Evolutionary conservation across 2,113 vertebrate species (phyloP).

Genomic region (Dissostichus mawsoni): DNA sequence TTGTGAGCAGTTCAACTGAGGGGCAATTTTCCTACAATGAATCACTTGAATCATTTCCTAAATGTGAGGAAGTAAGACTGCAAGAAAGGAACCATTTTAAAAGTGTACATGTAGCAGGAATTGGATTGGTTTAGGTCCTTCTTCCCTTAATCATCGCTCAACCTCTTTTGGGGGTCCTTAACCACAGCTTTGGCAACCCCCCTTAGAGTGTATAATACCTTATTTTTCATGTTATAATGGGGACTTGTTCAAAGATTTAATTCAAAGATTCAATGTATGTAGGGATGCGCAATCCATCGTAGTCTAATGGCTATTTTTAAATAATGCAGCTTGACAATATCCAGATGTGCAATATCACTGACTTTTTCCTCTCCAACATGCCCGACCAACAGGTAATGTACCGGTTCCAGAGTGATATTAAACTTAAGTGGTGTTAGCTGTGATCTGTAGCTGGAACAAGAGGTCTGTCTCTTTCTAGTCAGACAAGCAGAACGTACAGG

Average conservation of each 20-base stretch:
- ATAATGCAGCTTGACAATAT: neutral
- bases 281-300: neutral
- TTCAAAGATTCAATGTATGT: neutral
- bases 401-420: neutral
- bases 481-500: neutral
- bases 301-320: neutral
- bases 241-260: neutral
- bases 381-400: neutral
- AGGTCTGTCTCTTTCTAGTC: constrained; percentile 20
- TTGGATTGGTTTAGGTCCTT: neutral
- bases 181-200: neutral
- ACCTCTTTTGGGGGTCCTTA: too few relatives aligned
- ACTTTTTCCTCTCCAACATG: constrained; percentile 12
- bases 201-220: neutral
- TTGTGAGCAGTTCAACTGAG: neutral
- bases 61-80: neutral
- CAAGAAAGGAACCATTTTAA: neutral
- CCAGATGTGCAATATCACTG: neutral
- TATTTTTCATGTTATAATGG: neutral
- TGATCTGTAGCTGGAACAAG: constrained; percentile 4
- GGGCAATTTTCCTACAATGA: neutral
- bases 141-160: neutral
- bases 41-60: neutral
- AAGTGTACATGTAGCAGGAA: neutral
- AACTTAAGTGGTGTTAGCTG: neutral